Evolutionary conservation across 2,113 vertebrate genomes (phyloP), one percentile per base, ranked within the genome.

Genomic region (Atractosteus spatula): DNA sequence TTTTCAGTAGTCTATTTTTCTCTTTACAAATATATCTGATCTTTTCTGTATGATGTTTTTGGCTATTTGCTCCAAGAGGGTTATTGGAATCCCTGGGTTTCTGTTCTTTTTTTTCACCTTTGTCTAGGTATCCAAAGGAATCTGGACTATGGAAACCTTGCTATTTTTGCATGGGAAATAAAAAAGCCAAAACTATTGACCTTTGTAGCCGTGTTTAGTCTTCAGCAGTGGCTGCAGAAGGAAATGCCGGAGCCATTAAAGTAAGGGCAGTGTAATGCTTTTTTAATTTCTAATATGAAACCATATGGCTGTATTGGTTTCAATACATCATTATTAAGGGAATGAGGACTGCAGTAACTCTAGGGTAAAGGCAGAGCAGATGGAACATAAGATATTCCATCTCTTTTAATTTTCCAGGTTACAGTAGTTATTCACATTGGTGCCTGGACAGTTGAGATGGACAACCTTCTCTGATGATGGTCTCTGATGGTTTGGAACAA

Each of bases 211-310:
- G 43, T 71, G 17, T 71, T 71, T 71, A 41, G 45, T 61, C 17
- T 71, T 62, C n/a, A 62, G 8, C 57, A 71, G n/a, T 71, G 47
- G 47, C 47, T 63, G n/a, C 41, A 47, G 16, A 57, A 62, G 51
- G 16, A 44, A 7, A 62, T 11, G 29, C 59, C 69, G 45, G 6
- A 17, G 13, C 62, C 69, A 54, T 43, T 51, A 13, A 47, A 43
- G 44, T 71, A 71, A 71, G 41, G 43, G 57, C 2, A n/a, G 4
- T 13, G 5, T 59, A 13, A 59, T 59, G 12, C 55, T 11, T 55
- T 55, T 11, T 11, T 0, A 55, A 29, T 29, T 29, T 29, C 29
- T 29, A 29, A 29, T 29, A 29, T 29, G 29, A 29, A 29, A 29
- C 29, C 29, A 29, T 29, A 29, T 29, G 29, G 29, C 13, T 55